Evolutionary conservation across 2,113 vertebrate species (phyloP).

Genomic region (Promerops cafer): DNA sequence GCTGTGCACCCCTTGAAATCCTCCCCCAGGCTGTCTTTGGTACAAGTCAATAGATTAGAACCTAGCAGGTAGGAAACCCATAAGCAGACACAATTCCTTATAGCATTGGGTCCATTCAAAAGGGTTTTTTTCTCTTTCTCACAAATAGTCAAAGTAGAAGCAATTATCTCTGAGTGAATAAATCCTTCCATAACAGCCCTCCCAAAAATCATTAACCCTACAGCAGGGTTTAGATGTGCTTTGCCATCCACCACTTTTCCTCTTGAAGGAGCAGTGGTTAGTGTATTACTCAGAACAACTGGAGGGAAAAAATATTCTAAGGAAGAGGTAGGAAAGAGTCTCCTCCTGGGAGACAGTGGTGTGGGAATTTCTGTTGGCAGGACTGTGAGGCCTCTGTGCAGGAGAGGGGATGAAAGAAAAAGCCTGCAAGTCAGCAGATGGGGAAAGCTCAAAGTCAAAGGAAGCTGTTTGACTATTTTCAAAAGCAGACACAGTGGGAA

Average conservation of each 20-base stretch:
- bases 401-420: not conserved
- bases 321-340: not conserved
- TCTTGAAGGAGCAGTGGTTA: not conserved
- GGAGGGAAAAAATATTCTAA: not conserved
- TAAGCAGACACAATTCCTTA: not conserved
- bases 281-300: not conserved
- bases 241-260: not conserved
- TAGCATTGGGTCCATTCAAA: not conserved
- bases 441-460: not conserved
- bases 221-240: accelerated
- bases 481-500: not conserved
- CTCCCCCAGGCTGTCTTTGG: not conserved
- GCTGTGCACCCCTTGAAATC: not conserved
- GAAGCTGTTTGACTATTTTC: not conserved
- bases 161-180: not conserved
- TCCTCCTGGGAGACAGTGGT: not conserved
- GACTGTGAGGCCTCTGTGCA: not conserved
- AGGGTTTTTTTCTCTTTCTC: not conserved
- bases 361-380: not conserved
- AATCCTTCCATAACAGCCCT: not conserved
- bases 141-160: not conserved
- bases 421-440: not conserved
- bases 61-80: not conserved
- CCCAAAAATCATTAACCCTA: not conserved
- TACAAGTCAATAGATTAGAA: accelerated